Evolutionary conservation across 2,888 invertebrate genomes (phyloP).

Genomic region (Therioaphis trifolii): DNA sequence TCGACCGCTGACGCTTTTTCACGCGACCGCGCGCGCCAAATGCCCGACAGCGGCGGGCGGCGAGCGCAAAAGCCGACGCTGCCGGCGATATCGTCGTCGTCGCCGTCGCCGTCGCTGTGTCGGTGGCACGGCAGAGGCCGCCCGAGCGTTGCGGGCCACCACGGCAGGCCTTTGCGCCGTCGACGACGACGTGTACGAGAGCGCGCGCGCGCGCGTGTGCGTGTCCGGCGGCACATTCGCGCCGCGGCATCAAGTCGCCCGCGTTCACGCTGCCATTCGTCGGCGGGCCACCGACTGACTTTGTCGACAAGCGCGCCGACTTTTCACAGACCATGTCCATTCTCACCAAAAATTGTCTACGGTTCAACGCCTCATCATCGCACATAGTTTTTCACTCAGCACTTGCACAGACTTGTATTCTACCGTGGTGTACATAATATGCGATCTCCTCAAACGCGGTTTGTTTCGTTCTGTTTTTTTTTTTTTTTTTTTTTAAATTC

Average conservation of each 20-base stretch:
- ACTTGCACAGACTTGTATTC: no score
- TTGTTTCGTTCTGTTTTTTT: no score
- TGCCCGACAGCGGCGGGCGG: slow-evolving; percentile 19
- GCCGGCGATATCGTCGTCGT: background rate
- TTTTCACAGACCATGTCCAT: background rate
- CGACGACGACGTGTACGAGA: background rate
- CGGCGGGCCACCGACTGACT: slow-evolving; percentile 36
- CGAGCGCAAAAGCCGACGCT: slow-evolving; percentile 35
- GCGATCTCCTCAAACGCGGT: no score
- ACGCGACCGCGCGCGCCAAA: slow-evolving; percentile 37
- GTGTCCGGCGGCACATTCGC: slow-evolving; percentile 26
- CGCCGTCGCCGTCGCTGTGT: background rate
- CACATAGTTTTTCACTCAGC: no score
- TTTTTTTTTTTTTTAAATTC: no score
- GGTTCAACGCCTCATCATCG: no score
- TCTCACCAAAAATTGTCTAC: background rate
- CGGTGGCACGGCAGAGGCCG: background rate
- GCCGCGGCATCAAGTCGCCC: background rate
- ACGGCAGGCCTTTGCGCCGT: slow-evolving; percentile 36
- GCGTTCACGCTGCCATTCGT: slow-evolving; percentile 37
- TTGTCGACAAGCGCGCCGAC: slow-evolving; percentile 14
- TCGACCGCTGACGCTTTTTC: slow-evolving; percentile 40
- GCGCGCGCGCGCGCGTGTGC: background rate
- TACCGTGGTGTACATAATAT: no score
- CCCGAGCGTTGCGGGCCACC: slow-evolving; percentile 25